phyloP scores from a whole-genome alignment of 1,140 invertebrate genomes.

The Nasonia longicornis region DNA sequence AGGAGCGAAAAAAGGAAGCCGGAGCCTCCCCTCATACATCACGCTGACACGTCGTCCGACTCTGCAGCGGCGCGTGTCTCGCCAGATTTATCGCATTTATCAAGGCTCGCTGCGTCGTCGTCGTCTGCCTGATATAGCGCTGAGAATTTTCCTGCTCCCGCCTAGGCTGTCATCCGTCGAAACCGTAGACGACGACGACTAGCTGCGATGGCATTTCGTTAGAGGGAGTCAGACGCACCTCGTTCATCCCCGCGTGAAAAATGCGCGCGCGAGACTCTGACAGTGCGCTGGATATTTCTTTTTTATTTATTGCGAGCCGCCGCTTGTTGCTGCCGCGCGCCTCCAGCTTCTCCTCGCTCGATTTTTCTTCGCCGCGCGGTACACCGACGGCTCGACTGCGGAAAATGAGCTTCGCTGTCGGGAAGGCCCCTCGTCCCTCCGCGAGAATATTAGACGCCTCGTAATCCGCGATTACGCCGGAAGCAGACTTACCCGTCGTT shows the following conservation, averaged over 20 bases:
- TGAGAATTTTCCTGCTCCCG: conserved; percentile 8
- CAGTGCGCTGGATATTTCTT: conserved; percentile 4
- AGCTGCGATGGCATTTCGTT: conserved; percentile 17
- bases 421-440: no score
- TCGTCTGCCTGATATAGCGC: conserved; percentile 52
- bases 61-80: conserved; percentile 49
- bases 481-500: conserved; percentile 36
- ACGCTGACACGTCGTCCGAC: conserved; percentile 61
- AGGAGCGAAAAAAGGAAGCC: conserved; percentile 43
- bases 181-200: neutral
- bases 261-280: conserved; percentile 16
- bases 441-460: no score
- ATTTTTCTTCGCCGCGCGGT: neutral
- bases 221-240: neutral
- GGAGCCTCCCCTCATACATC: conserved; percentile 58
- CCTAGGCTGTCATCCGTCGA: conserved; percentile 26
- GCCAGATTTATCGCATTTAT: conserved; percentile 64
- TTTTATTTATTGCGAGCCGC: conserved; percentile 4
- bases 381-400: no score
- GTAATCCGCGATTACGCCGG: no score
- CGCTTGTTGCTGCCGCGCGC: neutral
- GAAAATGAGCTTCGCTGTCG: conserved; percentile 17
- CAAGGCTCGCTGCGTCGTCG: conserved; percentile 45
- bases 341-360: neutral
- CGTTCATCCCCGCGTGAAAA: conserved; percentile 33